Percentiles rank a stretch among this genome's conserved stretches.
phyloP scores from a whole-genome alignment of 2,797 vertebrate species.

The Lagodon rhomboides region DNA sequence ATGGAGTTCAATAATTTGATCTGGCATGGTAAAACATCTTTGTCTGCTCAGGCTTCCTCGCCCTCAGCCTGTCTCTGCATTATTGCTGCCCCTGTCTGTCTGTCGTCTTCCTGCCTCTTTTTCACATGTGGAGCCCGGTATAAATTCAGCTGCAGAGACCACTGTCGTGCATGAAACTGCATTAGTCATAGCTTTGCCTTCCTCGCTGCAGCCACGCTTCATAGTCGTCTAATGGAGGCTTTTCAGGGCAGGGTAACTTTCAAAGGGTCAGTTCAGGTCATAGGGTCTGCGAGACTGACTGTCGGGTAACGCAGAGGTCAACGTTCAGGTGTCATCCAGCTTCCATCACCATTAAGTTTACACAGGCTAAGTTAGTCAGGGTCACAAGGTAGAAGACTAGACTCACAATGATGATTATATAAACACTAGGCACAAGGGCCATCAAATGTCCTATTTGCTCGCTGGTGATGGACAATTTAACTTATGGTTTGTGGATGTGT shows the following conservation, averaged over 20 bases:
- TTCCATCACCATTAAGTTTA: slow-evolving; percentile 13
- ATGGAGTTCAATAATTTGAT: slow-evolving; percentile 78
- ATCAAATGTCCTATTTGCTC: background rate
- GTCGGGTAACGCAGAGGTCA: slow-evolving; percentile 9
- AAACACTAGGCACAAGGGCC: background rate
- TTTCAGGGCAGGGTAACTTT: slow-evolving; percentile 72
- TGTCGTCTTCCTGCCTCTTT: slow-evolving; percentile 25
- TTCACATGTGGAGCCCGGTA: slow-evolving; percentile 50
- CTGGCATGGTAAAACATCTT: slow-evolving; percentile 68
- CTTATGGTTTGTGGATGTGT: background rate
- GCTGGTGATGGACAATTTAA: background rate
- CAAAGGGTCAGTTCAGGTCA: slow-evolving; percentile 54
- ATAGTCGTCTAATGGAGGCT: slow-evolving; percentile 71
- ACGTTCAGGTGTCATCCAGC: background rate
- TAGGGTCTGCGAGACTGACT: slow-evolving; percentile 36
- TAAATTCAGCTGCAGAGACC: slow-evolving; percentile 65
- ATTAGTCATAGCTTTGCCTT: slow-evolving; percentile 74
- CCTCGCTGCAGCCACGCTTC: slow-evolving; percentile 60
- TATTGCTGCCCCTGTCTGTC: slow-evolving; percentile 29
- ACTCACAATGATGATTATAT: background rate
- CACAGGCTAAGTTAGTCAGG: slow-evolving; percentile 11
- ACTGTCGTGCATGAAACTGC: slow-evolving; percentile 77
- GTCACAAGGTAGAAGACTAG: slow-evolving; percentile 20
- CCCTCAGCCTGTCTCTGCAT: slow-evolving; percentile 35
- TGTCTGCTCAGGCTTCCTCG: slow-evolving; percentile 50